These are phyloP conservation scores for Ammospiza nelsoni DNA, from an alignment of 2,113 vertebrate species.

Conservation along the genomic window DNA sequence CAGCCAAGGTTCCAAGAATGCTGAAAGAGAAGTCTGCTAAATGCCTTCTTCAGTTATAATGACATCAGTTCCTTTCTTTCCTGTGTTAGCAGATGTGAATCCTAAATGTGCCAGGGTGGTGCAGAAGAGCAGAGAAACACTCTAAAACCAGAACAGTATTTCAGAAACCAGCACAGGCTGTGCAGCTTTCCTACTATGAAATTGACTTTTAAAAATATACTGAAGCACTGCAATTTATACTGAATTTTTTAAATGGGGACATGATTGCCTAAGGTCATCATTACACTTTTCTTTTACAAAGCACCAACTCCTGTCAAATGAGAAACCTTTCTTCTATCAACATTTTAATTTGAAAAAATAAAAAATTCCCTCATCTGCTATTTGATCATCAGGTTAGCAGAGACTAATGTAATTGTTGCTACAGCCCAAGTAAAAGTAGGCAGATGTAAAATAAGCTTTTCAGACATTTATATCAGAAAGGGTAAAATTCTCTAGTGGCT, in stretches of 20 bases:
- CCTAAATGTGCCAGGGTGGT: constrained; percentile 3
- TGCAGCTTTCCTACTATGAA: not conserved
- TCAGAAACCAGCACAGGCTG: not conserved
- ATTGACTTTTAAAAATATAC: not conserved
- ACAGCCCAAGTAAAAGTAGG: not conserved
- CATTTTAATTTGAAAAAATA: not conserved
- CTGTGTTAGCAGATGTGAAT: constrained; percentile 41
- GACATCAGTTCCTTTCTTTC: constrained; percentile 30
- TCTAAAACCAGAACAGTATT: not conserved
- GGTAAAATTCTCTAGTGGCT: not conserved
- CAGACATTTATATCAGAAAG: not conserved
- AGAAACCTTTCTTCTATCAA: not conserved
- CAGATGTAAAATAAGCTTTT: not conserved
- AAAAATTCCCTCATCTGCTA: not conserved
- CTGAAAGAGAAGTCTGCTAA: constrained; percentile 3
- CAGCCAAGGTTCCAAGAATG: not conserved
- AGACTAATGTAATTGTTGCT: not conserved
- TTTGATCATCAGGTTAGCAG: not conserved
- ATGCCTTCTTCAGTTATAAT: constrained; percentile 17
- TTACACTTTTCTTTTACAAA: not conserved
- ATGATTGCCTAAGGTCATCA: not conserved
- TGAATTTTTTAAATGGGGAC: not conserved
- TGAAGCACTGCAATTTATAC: not conserved
- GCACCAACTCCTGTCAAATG: not conserved
- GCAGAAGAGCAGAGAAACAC: constrained; percentile 23